These are phyloP conservation scores for Tiaroga cobitis DNA, from an alignment of 2,797 vertebrate genomes.

Conservation along the genomic window DNA sequence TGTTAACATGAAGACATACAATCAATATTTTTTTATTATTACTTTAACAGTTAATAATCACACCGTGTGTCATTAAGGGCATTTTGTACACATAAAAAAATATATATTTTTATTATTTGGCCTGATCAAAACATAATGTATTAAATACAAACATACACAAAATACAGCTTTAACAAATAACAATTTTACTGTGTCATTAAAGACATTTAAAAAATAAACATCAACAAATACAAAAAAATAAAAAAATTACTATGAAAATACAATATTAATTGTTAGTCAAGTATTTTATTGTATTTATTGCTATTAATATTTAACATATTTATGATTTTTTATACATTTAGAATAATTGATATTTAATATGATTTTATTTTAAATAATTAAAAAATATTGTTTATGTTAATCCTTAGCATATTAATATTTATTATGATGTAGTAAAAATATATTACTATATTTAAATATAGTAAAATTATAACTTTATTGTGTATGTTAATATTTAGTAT, in stretches of 20 bases:
- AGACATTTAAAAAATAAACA: background rate
- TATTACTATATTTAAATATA: background rate
- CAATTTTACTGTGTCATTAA: background rate
- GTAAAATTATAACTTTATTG: background rate
- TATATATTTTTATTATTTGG: background rate
- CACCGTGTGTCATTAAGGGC: background rate
- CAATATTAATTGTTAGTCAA: too few species aligned
- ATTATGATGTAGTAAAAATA: too few species aligned
- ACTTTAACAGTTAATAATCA: background rate
- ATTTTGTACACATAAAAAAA: background rate
- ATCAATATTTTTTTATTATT: background rate
- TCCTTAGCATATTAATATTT: too few species aligned
- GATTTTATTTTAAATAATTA: too few species aligned
- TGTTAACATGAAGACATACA: too few species aligned
- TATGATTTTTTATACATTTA: too few species aligned
- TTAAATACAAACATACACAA: background rate
- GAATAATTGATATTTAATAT: too few species aligned
- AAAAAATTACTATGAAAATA: too few species aligned
- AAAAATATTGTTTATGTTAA: too few species aligned
- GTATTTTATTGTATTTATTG: too few species aligned
- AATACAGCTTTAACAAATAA: background rate
- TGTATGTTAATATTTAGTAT: background rate
- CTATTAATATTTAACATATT: background rate
- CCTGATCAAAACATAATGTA: background rate
- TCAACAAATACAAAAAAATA: too few species aligned